Base-by-base conservation (phyloP, 2,113 vertebrate species). In the Stigmatopora argus region DNA sequence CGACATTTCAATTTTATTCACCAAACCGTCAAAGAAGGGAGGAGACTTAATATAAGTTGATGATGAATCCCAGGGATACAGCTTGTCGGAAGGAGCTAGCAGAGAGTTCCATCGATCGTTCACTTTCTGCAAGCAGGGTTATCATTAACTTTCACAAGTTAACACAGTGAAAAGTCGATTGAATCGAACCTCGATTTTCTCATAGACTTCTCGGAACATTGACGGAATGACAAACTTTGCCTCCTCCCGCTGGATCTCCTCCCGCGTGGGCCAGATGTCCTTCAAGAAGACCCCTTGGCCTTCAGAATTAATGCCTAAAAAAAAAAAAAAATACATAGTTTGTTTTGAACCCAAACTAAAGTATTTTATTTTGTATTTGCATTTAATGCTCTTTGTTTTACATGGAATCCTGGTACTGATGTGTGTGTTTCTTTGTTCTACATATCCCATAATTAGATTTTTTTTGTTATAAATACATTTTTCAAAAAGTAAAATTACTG, bases 41-140 rank as follows among this genome's bases (percentile, higher is more conserved):
- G 97, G 97, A 17, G 96, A 94, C 79, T 99, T 99, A 85, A 99
- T 98, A 69, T 99, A 99, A 0, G 97, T 99, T 17, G 97, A 99
- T 19, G 92, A 90, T 48, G 91, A 85, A 76, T 97, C 92, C 97
- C 97, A 99, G 62, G 89, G 82, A 63, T 98, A 99, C 0, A 98
- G 87, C 69, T 92, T 93, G 63, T 97, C 95, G 60, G 93, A 91
- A 0, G 96, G 90, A 62, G 92, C 92, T 10, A 88, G 85, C 69
- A 99, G 88, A 41, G 92, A 79, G 85, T 98, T 98, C 97, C 97
- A 99, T 65, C 92, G 89, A 78, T 97, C 89, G 38, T 98, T 99
- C 59, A 93, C 93, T 65, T 90, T 94, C 97, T 99, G 81, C 41
- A 89, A 80, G 0, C 12, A 11, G 4, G 0, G 58, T 11, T 0